Evolutionary conservation across 1,140 invertebrate species (phyloP).

Genomic region (Latrodectus geometricus): DNA sequence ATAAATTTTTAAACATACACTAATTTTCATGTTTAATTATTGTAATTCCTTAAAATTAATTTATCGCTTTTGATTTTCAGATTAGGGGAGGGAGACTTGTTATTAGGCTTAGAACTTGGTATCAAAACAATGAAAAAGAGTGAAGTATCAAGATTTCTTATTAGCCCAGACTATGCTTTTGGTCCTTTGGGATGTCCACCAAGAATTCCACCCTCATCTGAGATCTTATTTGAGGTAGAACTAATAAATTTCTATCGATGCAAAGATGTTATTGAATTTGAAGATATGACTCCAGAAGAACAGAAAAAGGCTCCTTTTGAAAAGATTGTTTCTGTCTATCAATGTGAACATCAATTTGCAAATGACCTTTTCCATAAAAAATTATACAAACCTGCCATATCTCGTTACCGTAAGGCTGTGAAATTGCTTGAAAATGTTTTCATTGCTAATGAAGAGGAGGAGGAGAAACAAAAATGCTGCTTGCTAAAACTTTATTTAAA

Average conservation of each 20-base stretch:
- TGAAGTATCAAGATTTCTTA: slow-evolving; percentile 77
- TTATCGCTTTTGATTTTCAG: slow-evolving; percentile 32
- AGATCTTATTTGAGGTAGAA: slow-evolving; percentile 63
- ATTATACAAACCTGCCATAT: slow-evolving; percentile 35
- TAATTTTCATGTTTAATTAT: no score
- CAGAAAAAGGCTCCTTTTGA: slow-evolving; percentile 44
- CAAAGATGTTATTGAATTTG: slow-evolving; percentile 47
- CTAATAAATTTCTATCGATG: slow-evolving; percentile 53
- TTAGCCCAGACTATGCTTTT: slow-evolving; percentile 77
- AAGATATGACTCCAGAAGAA: slow-evolving; percentile 50
- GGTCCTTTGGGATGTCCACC: slow-evolving; percentile 76
- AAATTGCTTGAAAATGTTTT: slow-evolving; percentile 72
- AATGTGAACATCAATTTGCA: slow-evolving; percentile 65
- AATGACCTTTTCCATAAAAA: slow-evolving; percentile 63
- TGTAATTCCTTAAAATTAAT: no score
- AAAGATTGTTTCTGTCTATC: slow-evolving; percentile 26
- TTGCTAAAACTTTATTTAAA: slow-evolving; percentile 70
- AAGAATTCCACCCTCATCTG: slow-evolving; percentile 74
- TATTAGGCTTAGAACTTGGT: slow-evolving; percentile 77
- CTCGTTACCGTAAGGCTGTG: slow-evolving; percentile 72
- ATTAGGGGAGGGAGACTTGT: slow-evolving; percentile 71
- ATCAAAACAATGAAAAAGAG: slow-evolving; percentile 76
- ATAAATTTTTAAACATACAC: no score
- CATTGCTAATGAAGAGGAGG: slow-evolving; percentile 75
- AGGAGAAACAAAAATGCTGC: slow-evolving; percentile 73